Percentiles rank a stretch among this genome's conserved stretches.
These are phyloP conservation scores for Pollimyrus isidori DNA, from an alignment of 2,113 vertebrate species.

Conservation along the genomic window DNA sequence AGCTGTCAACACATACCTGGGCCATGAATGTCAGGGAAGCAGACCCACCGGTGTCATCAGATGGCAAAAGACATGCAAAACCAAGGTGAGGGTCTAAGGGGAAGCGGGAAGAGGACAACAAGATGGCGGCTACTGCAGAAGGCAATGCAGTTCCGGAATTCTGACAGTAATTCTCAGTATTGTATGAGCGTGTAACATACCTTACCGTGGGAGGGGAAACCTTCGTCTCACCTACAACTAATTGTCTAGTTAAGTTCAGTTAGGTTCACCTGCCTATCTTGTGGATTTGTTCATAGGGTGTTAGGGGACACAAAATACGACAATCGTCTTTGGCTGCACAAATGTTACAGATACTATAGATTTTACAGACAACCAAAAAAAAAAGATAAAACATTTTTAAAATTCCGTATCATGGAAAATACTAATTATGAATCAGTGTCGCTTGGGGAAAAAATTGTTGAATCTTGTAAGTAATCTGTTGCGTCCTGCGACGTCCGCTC, in stretches of 20 bases:
- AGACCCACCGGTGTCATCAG: neutral
- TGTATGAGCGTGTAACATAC: neutral
- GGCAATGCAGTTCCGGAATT: neutral
- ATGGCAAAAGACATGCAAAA: neutral
- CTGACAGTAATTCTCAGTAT: neutral
- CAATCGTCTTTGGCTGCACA: neutral
- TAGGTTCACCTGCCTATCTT: neutral
- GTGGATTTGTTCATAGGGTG: neutral
- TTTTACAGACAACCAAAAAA: neutral
- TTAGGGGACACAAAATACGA: no score
- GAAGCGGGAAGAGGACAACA: neutral
- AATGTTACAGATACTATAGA: neutral
- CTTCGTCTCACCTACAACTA: neutral
- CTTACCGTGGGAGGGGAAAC: neutral
- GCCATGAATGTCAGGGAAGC: neutral
- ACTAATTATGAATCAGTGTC: neutral
- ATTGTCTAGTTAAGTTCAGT: neutral
- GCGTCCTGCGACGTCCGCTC: no score
- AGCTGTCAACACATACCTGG: neutral
- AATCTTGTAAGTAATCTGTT: neutral
- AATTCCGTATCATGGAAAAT: neutral
- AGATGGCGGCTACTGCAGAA: neutral
- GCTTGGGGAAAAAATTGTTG: neutral
- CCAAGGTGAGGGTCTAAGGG: neutral
- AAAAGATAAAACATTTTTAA: neutral